Base-by-base conservation (phyloP, 1,140 invertebrate genomes). In the Leptopilina clavipes region DNA sequence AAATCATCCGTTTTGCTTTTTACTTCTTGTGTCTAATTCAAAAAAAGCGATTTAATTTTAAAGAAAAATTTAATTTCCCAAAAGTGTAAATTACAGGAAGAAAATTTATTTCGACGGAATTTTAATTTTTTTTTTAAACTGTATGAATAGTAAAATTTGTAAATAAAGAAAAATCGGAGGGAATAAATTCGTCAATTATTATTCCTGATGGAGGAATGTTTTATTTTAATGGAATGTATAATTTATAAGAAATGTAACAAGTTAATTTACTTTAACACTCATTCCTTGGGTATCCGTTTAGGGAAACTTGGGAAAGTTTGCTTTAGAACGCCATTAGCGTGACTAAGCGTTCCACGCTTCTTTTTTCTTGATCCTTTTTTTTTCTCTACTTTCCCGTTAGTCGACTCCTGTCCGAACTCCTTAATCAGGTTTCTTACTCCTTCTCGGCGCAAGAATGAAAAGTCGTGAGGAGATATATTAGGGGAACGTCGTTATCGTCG, bases 381-480 rank as follows among this genome's bases (percentile, higher is more conserved):
- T 59, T 10, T 70, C 31, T 74, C 71, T 31, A 31, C 25, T 78
- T 76, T 79, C 79, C 76, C 73, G 37, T 77, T 72, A 40, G 40
- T 52, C 65, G 73, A 25, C 59, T 78, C 71, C 65, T 31, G 72
- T 73, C 52, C 73, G 76, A 18, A 52, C 40, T 85, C 84, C 80
- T 87, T 87, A 87, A 86, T 87, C 84, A 85, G 84, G 81, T 87
- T 86, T 84, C 79, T 81, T 81, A 79, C 79, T 85, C 54, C 70
- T 59, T 56, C 45, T 74, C 77, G 71, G 79, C 2, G 37, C 7
- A 73, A 72, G 73, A 79, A 80, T 78, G 79, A 77, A 84, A 86
- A 87, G 84, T 86, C 84, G 83, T 84, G 83, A 85, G 86, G 81
- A 84, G 80, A 85, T 87, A 86, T 87, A 87, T 85, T 81, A 86